A percentile compares a stretch with the other conserved stretches of the same genome.
These are phyloP conservation scores for Aurelia aurita DNA, from an alignment of 30 jellyfish, hydroid and myxozoan genomes.

Conservation along the genomic window DNA sequence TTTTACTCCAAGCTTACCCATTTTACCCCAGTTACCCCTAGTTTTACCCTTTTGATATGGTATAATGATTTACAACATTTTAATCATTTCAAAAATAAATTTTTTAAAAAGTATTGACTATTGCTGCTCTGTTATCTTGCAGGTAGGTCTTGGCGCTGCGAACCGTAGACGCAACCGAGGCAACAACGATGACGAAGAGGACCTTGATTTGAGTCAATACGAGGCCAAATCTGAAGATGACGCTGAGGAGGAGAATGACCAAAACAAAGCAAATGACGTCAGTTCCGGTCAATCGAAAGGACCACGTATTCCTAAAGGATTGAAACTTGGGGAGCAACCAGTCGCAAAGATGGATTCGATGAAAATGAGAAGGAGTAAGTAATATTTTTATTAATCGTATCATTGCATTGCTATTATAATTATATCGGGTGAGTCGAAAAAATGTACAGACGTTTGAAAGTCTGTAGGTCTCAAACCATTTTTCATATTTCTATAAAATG, in stretches of 20 bases:
- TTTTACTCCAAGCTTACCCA: too few species aligned
- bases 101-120: not conserved
- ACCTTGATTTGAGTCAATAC: conserved; percentile 30
- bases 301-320: conserved; percentile 36
- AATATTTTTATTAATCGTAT: too few species aligned
- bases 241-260: conserved; percentile 11
- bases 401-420: too few species aligned
- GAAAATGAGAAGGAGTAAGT: conserved; percentile 42
- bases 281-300: not conserved
- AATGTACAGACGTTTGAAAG: too few species aligned
- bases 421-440: too few species aligned
- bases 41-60: too few species aligned
- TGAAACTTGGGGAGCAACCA: conserved; percentile 7
- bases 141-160: conserved; percentile 50
- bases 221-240: conserved; percentile 27
- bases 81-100: not conserved
- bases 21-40: too few species aligned
- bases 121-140: not conserved
- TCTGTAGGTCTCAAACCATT: too few species aligned
- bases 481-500: too few species aligned
- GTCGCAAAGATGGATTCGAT: conserved; percentile 30
- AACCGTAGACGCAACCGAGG: conserved; percentile 33
- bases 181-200: conserved; percentile 24
- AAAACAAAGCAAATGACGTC: conserved; percentile 1
- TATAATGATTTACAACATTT: too few species aligned